Base-by-base conservation (phyloP, 2,797 vertebrate species). In the Enoplosus armatus region DNA sequence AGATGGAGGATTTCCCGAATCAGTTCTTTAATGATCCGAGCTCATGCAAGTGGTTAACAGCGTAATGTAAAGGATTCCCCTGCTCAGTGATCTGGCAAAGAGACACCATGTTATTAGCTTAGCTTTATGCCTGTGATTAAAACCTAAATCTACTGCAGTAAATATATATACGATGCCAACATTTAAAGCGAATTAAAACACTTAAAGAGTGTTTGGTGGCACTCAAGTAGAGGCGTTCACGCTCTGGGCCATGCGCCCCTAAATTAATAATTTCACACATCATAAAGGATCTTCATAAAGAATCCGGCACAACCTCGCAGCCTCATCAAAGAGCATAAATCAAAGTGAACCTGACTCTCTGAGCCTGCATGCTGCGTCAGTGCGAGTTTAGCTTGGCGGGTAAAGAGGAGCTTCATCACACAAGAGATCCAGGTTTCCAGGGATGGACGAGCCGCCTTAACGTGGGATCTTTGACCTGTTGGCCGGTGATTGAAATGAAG, bases 321-420 rank as follows among this genome's bases (percentile, higher is more conserved):
- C 74, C 72, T 76, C 75, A 78, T 89, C 79, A 88, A 77, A 89
- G 79, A 75, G 72, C 55, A 39, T 15, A 22, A 88, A 83, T 81
- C 79, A 90, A 85, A 82, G 72, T 8, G 33, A 76, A 53, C n/a
- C 69, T 14, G 61, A 69, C 45, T 73, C 27, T 26, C 14, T 39
- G 56, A 53, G 58, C 2, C 50, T 3, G 37, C 26, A 8, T 61
- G 60, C 59, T 45, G 55, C 67, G 37, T 61, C 65, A 12, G 54
- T 10, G 54, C 18, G 68, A 72, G 18, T 58, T 53, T 20, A 35
- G 29, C 24, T 22, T 12, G 54, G 41, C 33, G 31, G 43, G 56
- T 69, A 18, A 70, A 54, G 29, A 62, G 37, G 26, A 31, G 50
- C 31, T 79, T 69, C 24, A 9, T 55, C 24, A 29, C 16, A 11